phyloP scores from a whole-genome alignment of 2,113 vertebrate genomes.

The Eulacestoma nigropectus region DNA sequence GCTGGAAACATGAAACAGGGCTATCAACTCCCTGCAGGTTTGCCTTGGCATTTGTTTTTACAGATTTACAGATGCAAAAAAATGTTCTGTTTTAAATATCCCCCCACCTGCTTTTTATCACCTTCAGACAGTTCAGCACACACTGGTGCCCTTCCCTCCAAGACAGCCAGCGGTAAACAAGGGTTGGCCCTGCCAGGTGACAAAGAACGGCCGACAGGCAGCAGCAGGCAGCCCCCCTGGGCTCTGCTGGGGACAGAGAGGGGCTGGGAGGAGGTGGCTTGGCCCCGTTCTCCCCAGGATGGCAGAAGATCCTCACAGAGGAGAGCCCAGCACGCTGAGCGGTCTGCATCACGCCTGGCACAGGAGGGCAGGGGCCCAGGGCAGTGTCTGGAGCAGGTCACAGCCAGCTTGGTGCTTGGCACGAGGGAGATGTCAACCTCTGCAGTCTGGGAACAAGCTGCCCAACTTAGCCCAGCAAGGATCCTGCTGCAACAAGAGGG shows the following conservation, averaged over 20 bases:
- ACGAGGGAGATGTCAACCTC: neutral
- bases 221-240: neutral
- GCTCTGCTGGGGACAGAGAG: neutral
- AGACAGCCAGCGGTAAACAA: accelerated
- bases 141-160: accelerated
- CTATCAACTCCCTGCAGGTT: neutral
- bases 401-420: neutral
- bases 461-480: neutral
- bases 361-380: neutral
- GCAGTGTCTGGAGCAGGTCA: neutral
- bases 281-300: accelerated
- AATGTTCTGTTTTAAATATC: neutral
- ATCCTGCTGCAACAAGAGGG: neutral
- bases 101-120: neutral
- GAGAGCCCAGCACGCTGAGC: accelerated
- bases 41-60: neutral
- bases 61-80: neutral
- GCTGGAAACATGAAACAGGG: neutral
- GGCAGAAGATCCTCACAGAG: neutral
- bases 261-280: neutral
- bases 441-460: accelerated
- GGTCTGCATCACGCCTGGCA: neutral
- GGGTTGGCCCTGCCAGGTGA: neutral
- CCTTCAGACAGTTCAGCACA: neutral
- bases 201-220: accelerated